Conservation (phyloP, 2,888 invertebrate genomes). For the Endomychus coccineus region DNA sequence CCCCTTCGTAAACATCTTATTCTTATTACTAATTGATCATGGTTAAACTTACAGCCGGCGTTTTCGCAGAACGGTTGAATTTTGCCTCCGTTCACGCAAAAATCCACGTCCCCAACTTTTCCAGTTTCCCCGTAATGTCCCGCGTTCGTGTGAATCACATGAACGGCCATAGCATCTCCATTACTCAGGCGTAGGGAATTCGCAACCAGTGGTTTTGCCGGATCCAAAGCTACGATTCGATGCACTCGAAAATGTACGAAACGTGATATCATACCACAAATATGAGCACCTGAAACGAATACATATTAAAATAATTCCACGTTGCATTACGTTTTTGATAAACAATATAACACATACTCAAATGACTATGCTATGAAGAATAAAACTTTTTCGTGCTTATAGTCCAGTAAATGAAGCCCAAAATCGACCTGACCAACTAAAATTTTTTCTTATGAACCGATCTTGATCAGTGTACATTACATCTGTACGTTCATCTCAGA, state of each 20-base stretch:
- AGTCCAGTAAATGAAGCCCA: no score
- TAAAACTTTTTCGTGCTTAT: no score
- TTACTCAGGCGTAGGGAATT: constrained; percentile 52
- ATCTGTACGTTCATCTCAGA: no score
- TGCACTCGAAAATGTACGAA: constrained; percentile 65
- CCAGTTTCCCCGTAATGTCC: constrained; percentile 71
- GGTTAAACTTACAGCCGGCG: constrained; percentile 52
- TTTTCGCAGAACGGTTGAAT: constrained; percentile 69
- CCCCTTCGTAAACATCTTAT: no score
- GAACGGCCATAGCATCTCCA: constrained; percentile 69
- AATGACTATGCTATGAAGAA: no score
- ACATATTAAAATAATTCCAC: no score
- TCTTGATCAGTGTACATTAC: no score
- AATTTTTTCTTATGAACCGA: no score
- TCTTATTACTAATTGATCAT: no score
- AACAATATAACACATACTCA: no score
- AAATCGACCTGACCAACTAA: no score
- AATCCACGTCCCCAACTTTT: constrained; percentile 67
- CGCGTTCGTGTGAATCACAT: constrained; percentile 73
- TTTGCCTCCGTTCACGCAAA: constrained; percentile 73
- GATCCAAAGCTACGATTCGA: constrained; percentile 66
- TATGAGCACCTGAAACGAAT: constrained; percentile 53
- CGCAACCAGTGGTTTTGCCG: constrained; percentile 64
- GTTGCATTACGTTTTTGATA: no score
- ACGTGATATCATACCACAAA: constrained; percentile 69